Evolutionary conservation across 2,888 invertebrate genomes (phyloP).

Genomic region (Monoplex corrugatus): DNA sequence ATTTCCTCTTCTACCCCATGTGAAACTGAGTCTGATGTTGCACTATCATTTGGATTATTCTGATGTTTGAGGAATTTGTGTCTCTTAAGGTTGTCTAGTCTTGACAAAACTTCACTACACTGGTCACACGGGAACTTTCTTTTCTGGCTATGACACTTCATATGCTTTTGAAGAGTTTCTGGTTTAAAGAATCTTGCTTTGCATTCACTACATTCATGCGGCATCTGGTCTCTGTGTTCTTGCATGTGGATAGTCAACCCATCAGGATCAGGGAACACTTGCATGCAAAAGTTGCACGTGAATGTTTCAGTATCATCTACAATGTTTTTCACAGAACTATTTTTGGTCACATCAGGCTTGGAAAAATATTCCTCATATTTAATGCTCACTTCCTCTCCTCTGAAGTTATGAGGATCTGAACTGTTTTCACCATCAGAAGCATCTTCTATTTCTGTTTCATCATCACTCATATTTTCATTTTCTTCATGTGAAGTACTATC

Average conservation of each 20-base stretch:
- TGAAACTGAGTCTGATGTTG: not conserved
- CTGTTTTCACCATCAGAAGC: not conserved
- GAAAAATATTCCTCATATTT: not conserved
- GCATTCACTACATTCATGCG: not conserved
- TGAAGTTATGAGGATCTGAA: not conserved
- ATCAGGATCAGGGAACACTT: not conserved
- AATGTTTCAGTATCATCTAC: not conserved
- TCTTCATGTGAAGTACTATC: not conserved
- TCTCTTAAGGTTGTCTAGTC: not conserved
- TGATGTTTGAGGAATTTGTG: constrained; percentile 11
- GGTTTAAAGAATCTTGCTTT: not conserved
- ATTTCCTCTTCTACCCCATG: not conserved
- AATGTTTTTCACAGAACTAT: not conserved
- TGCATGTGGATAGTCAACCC: not conserved
- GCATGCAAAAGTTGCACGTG: not conserved
- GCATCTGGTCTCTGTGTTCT: constrained; percentile 14
- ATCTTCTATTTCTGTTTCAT: not conserved
- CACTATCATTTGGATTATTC: not conserved
- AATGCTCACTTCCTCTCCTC: not conserved
- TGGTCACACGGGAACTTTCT: constrained; percentile 21
- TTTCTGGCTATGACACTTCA: not conserved
- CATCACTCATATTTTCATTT: not conserved
- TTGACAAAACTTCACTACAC: not conserved
- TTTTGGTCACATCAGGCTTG: not conserved
- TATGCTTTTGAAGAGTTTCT: not conserved